Evolutionary conservation across 1,140 invertebrate genomes (phyloP).

Genomic region (Brachionus sp.): DNA sequence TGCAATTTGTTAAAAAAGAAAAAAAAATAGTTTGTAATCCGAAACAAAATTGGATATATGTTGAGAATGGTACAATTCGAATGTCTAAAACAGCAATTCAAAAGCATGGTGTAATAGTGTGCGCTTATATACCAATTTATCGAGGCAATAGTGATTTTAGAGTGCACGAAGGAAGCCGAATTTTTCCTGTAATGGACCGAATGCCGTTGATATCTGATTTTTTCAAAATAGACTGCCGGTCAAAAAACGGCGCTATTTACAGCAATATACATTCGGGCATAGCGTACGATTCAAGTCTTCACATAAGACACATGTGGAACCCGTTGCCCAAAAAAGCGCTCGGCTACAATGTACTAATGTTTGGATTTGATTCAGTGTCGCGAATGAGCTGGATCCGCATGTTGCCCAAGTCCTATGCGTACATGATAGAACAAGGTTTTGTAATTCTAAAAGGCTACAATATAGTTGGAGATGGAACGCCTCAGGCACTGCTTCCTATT

Average conservation of each 20-base stretch:
- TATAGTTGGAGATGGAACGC: conserved; percentile 49
- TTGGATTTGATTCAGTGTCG: conserved; percentile 85
- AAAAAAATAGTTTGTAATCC: conserved; percentile 4
- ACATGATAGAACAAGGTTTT: conserved; percentile 65
- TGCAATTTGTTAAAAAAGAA: conserved; percentile 43
- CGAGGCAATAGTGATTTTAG: conserved; percentile 15
- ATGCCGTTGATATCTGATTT: conserved; percentile 50
- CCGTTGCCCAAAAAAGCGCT: conserved; percentile 61
- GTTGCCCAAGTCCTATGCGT: conserved; percentile 74
- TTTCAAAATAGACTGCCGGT: conserved; percentile 52
- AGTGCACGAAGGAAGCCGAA: neutral
- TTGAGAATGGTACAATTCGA: conserved; percentile 33
- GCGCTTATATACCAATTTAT: conserved; percentile 34
- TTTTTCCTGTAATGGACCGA: conserved; percentile 48
- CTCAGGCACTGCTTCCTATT: conserved; percentile 64
- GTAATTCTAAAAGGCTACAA: conserved; percentile 46
- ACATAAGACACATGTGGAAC: conserved; percentile 61
- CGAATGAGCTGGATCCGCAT: conserved; percentile 79
- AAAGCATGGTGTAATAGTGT: conserved; percentile 21
- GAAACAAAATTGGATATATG: conserved; percentile 44
- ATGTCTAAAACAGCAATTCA: neutral
- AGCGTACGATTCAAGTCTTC: conserved; percentile 48
- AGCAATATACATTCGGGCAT: conserved; percentile 53
- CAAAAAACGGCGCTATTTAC: conserved; percentile 50
- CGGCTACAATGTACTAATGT: conserved; percentile 75